Evolutionary conservation across 53 echinoderm and acorn worm species (phyloP).

Genomic region (Holothuria leucospilota): DNA sequence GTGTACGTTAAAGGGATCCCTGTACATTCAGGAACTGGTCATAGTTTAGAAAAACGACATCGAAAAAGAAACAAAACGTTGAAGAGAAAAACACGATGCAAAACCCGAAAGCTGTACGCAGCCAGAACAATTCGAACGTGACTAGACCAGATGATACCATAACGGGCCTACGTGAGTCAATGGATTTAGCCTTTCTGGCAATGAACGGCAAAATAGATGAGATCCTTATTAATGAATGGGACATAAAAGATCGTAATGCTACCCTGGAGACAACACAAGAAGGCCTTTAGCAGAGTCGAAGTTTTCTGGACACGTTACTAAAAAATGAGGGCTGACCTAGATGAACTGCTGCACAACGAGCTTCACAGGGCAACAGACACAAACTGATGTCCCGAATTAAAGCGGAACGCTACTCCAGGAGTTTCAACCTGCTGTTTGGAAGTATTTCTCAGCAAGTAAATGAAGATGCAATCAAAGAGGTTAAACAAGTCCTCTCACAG

Average conservation of each 20-base stretch:
- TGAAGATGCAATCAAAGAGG: background rate
- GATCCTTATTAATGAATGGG: conserved; percentile 5
- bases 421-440: conserved; percentile 8
- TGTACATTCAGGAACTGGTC: too few relatives aligned
- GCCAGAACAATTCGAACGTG: too few relatives aligned
- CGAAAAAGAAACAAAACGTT: too few relatives aligned
- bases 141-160: too few relatives aligned
- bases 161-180: background rate
- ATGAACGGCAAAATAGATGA: background rate
- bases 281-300: background rate
- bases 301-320: too few relatives aligned
- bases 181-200: too few relatives aligned
- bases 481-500: background rate
- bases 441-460: background rate
- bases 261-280: background rate
- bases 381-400: background rate
- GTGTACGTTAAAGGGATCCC: too few relatives aligned
- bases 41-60: too few relatives aligned
- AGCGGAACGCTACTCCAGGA: conserved; percentile 7
- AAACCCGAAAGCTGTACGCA: background rate
- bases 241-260: conserved; percentile 25
- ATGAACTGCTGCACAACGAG: too few relatives aligned
- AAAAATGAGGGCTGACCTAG: too few relatives aligned
- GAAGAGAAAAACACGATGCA: background rate
- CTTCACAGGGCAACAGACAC: too few relatives aligned